These are phyloP conservation scores for Cliona cf. orientalis DNA, from an alignment of 37 sponge, comb jelly and placozoan species.

Conservation along the genomic window DNA sequence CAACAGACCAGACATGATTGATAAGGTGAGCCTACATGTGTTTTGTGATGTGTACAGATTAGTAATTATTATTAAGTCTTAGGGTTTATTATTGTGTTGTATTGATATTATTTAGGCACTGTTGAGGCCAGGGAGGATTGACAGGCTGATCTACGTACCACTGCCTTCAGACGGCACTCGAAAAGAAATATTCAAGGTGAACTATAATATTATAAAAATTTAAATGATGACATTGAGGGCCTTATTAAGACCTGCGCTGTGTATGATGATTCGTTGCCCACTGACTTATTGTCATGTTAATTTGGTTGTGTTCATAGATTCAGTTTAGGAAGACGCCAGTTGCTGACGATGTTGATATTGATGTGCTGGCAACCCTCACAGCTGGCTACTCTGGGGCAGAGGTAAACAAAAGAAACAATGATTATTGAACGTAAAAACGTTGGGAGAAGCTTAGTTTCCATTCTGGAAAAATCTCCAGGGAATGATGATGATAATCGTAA, in stretches of 20 bases:
- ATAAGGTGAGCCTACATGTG: slow-evolving; percentile 60
- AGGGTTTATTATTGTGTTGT: not conserved
- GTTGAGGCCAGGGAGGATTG: slow-evolving; percentile 94
- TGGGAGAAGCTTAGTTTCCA: too few species aligned
- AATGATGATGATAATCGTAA: too few species aligned
- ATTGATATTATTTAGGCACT: slow-evolving; percentile 63
- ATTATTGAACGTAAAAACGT: too few species aligned
- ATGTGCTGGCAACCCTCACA: slow-evolving; percentile 57
- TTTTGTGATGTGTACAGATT: not conserved
- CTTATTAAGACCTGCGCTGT: not conserved
- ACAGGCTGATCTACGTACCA: slow-evolving; percentile 89
- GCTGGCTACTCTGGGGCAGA: slow-evolving; percentile 93
- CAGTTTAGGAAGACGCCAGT: slow-evolving; percentile 74
- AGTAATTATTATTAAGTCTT: not conserved
- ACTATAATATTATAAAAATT: not conserved
- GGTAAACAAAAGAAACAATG: slow-evolving; percentile 32
- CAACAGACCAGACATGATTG: slow-evolving; percentile 97
- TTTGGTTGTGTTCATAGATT: slow-evolving; percentile 47
- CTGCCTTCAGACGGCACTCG: slow-evolving; percentile 84
- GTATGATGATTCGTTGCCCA: not conserved
- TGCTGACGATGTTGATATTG: slow-evolving; percentile 61
- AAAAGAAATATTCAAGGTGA: slow-evolving; percentile 83
- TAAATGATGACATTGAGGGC: not conserved
- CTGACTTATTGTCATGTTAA: not conserved
- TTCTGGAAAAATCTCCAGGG: too few species aligned